These are phyloP conservation scores for Luperina testacea DNA, from an alignment of 2,888 invertebrate species.

Conservation along the genomic window DNA sequence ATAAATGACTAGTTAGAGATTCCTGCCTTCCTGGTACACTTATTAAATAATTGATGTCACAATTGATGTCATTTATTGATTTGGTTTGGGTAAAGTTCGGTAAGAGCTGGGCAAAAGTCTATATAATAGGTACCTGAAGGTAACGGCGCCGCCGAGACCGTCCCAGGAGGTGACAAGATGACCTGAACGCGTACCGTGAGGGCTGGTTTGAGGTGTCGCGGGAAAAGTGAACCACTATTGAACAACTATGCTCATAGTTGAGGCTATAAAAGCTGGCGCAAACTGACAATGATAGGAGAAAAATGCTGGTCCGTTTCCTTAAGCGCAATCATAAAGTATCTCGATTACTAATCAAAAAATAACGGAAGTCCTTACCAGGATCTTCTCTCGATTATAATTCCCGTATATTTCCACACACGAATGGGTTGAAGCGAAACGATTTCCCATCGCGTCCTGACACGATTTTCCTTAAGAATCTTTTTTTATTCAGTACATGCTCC, in stretches of 20 bases:
- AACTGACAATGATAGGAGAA: not conserved
- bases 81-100: not conserved
- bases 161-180: not conserved
- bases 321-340: not conserved
- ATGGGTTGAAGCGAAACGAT: conserved; percentile 73
- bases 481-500: conserved; percentile 57
- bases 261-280: too few relatives aligned
- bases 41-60: not conserved
- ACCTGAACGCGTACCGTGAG: not conserved
- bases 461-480: conserved; percentile 71
- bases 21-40: not conserved
- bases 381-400: conserved; percentile 2
- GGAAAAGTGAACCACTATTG: not conserved
- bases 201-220: not conserved
- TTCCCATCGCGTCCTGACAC: conserved; percentile 66
- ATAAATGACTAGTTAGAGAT: not conserved
- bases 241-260: not conserved
- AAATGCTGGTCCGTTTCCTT: not conserved
- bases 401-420: conserved; percentile 60
- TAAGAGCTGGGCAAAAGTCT: not conserved
- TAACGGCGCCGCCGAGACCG: not conserved
- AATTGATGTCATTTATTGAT: not conserved
- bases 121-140: not conserved
- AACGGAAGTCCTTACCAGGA: conserved; percentile 1
- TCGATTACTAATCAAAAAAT: not conserved